A percentile compares a stretch with the other conserved stretches of the same genome.
Conservation (phyloP, 2,113 vertebrate species). For the Etheostoma spectabile region DNA sequence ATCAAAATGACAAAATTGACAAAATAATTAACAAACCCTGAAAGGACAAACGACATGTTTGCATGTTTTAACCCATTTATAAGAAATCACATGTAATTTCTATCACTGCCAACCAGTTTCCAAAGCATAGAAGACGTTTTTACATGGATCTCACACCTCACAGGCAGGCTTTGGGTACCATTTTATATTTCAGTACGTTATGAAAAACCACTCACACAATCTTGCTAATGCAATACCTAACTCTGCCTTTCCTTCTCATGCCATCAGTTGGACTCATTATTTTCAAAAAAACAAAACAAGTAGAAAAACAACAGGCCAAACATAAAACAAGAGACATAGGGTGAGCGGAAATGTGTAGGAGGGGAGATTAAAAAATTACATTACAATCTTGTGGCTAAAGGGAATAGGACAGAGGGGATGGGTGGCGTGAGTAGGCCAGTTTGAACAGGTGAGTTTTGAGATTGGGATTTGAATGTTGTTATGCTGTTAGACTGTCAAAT, state of each 20-base stretch:
- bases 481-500: too few relatives aligned
- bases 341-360: too few relatives aligned
- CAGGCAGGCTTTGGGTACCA: not conserved
- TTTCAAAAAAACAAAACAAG: too few relatives aligned
- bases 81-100: not conserved
- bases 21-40: not conserved
- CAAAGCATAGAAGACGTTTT: not conserved
- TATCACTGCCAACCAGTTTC: not conserved
- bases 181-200: not conserved
- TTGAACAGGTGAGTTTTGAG: too few relatives aligned
- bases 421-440: too few relatives aligned
- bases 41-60: not conserved
- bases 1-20: constrained; percentile 4
- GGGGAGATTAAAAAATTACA: too few relatives aligned
- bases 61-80: not conserved
- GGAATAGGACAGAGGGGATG: too few relatives aligned
- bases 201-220: not conserved
- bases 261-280: not conserved
- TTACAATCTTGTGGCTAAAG: too few relatives aligned
- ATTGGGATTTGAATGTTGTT: too few relatives aligned
- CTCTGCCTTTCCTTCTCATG: not conserved
- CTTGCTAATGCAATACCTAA: not conserved
- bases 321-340: too few relatives aligned
- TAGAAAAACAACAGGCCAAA: too few relatives aligned
- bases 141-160: constrained; percentile 20